Conservation (phyloP, 2,888 invertebrate species). For the Tethea ocularis region DNA sequence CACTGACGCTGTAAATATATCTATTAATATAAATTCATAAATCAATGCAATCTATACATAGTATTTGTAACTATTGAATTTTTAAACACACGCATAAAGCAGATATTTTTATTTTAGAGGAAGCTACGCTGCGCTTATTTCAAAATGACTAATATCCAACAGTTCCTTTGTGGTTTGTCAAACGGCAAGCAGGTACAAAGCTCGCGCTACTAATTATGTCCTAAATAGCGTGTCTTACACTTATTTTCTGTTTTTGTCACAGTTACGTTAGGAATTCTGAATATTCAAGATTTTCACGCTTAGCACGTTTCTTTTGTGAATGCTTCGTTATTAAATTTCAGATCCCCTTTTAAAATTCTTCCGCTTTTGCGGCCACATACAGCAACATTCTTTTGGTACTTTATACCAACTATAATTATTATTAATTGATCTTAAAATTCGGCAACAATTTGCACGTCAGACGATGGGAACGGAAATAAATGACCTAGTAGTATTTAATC, state of each 20-base stretch:
- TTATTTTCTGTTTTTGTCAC: background rate
- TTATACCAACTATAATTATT: no score
- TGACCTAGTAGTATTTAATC: constrained; percentile 64
- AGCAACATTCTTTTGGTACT: no score
- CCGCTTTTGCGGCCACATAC: no score
- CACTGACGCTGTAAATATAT: background rate
- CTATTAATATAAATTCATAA: background rate
- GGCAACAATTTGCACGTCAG: background rate
- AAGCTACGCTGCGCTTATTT: constrained; percentile 28
- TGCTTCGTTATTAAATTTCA: background rate
- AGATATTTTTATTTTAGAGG: constrained; percentile 30
- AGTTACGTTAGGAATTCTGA: background rate
- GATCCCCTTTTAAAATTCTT: background rate
- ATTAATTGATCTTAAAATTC: background rate
- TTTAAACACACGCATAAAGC: constrained; percentile 14
- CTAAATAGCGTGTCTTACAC: constrained; percentile 16
- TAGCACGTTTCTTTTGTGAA: background rate
- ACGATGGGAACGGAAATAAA: constrained; percentile 58
- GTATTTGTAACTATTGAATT: background rate
- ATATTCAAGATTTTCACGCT: background rate
- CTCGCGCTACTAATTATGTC: constrained; percentile 31
- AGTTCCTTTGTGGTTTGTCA: constrained; percentile 37
- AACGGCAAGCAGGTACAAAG: constrained; percentile 16
- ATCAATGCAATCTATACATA: background rate
- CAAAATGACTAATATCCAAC: constrained; percentile 43